These are phyloP conservation scores for Cyanoramphus novaezelandiae DNA, from an alignment of 2,113 vertebrate genomes.

Conservation along the genomic window DNA sequence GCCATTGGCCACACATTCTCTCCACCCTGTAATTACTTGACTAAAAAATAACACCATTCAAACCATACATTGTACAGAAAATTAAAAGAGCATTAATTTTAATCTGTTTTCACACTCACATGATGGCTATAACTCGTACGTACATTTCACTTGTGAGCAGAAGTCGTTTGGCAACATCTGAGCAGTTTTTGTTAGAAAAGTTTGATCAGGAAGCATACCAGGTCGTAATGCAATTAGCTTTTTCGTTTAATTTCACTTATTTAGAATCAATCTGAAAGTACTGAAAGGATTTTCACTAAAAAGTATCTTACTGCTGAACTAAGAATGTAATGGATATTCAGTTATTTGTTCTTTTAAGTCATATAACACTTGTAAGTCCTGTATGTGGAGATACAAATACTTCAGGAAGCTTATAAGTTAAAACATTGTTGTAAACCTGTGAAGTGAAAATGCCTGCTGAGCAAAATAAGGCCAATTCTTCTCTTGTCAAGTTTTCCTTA, in stretches of 20 bases:
- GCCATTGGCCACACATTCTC: background rate
- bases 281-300: background rate
- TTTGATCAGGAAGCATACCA: background rate
- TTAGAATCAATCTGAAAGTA: background rate
- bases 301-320: background rate
- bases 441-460: background rate
- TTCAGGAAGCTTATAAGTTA: background rate
- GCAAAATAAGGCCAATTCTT: background rate
- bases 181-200: background rate
- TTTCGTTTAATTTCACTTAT: background rate
- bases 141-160: background rate
- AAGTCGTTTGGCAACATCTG: background rate
- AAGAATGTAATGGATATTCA: background rate
- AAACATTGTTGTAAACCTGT: background rate
- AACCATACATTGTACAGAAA: slow-evolving; percentile 6
- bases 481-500: background rate
- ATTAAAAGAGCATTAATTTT: slow-evolving; percentile 11
- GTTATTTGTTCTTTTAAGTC: background rate
- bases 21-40: slow-evolving; percentile 46
- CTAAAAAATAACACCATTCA: slow-evolving; percentile 26
- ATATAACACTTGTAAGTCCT: background rate
- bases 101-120: background rate
- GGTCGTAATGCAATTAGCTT: background rate
- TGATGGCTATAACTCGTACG: accelerated
- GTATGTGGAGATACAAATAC: background rate